Evolutionary conservation across 2,888 invertebrate genomes (phyloP).

Genomic region (Eulithis prunata): DNA sequence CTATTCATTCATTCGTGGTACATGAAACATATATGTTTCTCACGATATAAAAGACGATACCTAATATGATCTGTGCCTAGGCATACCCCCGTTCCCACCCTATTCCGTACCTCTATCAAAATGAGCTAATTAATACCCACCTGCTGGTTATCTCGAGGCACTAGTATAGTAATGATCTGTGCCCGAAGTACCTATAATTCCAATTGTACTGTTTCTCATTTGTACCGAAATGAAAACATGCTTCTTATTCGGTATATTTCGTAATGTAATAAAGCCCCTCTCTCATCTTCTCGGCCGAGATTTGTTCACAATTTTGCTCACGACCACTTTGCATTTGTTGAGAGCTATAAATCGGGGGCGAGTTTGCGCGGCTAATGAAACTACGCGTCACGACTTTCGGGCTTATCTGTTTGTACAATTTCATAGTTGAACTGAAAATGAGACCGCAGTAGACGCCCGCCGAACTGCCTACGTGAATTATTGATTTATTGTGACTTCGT

Average conservation of each 20-base stretch:
- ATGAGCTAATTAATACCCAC: conserved; percentile 31
- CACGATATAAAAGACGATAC: conserved; percentile 23
- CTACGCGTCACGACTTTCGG: conserved; percentile 63
- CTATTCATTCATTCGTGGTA: conserved; percentile 35
- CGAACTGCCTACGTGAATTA: conserved; percentile 47
- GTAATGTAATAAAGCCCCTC: conserved; percentile 62
- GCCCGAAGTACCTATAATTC: conserved; percentile 26
- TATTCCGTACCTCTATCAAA: conserved; percentile 14
- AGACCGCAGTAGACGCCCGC: conserved; percentile 38
- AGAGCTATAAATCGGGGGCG: conserved; percentile 61
- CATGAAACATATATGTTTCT: conserved; percentile 32
- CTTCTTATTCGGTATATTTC: conserved; percentile 55
- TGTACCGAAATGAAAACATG: conserved; percentile 53
- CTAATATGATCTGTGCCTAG: no score
- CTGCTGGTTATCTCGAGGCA: conserved; percentile 28
- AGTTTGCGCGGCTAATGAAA: conserved; percentile 69
- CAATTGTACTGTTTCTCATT: conserved; percentile 37
- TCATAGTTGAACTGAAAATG: conserved; percentile 45
- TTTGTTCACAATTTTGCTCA: conserved; percentile 67
- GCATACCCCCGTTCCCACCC: conserved; percentile 22
- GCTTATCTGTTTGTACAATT: conserved; percentile 58
- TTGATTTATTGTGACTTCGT: conserved; percentile 54
- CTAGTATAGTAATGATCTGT: no score
- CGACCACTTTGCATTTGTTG: conserved; percentile 62
- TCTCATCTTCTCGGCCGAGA: conserved; percentile 59